These are phyloP conservation scores for Pentalonia nigronervosa DNA, from an alignment of 1,140 invertebrate species.

Conservation along the genomic window DNA sequence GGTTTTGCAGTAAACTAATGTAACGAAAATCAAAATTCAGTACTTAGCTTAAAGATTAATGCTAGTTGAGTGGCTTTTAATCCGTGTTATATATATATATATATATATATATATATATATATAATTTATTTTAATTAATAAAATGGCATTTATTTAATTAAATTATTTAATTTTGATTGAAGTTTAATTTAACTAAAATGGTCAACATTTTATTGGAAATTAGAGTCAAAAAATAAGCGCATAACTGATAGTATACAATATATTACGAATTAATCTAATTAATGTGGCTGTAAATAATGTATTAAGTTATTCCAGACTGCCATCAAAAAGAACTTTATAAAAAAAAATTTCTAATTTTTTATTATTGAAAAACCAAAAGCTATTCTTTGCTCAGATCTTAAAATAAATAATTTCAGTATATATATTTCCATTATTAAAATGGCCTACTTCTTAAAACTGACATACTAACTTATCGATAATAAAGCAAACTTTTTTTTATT, in stretches of 20 bases:
- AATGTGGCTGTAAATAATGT: background rate
- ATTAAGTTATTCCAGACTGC: background rate
- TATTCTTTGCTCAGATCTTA: background rate
- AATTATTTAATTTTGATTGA: background rate
- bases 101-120: background rate
- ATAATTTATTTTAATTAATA: background rate
- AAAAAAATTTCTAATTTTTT: background rate
- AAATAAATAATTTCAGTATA: background rate
- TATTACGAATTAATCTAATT: background rate
- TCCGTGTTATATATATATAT: background rate
- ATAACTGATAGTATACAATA: background rate
- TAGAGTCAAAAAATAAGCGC: background rate
- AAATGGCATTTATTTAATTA: background rate
- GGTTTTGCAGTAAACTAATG: background rate
- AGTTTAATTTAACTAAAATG: background rate
- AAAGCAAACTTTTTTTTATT: background rate
- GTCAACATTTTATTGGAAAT: background rate
- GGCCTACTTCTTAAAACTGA: background rate
- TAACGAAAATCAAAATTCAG: background rate
- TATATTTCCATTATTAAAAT: background rate
- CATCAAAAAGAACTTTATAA: background rate
- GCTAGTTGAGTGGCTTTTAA: background rate
- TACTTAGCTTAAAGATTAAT: background rate
- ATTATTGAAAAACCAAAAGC: background rate
- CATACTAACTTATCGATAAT: background rate